These are phyloP conservation scores for Clarias fuscus DNA, from an alignment of 2,797 vertebrate species.

Conservation along the genomic window DNA sequence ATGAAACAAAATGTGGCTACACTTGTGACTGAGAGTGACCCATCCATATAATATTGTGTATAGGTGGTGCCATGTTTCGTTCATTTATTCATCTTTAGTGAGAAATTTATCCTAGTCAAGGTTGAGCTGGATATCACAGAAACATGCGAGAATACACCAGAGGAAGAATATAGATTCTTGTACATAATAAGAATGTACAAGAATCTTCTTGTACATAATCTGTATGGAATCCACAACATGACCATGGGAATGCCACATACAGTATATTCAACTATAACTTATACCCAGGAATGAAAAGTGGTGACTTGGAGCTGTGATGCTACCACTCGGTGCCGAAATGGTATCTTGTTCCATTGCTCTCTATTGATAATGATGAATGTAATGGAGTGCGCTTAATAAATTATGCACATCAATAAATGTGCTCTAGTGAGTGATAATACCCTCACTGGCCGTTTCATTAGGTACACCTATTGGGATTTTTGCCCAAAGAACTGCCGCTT, in stretches of 20 bases:
- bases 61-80: not conserved
- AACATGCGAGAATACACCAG: not conserved
- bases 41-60: not conserved
- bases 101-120: not conserved
- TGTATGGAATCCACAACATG: not conserved
- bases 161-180: not conserved
- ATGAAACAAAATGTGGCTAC: not conserved
- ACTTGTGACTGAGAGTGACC: not conserved
- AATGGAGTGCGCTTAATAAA: not conserved
- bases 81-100: not conserved
- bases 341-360: not conserved
- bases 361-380: not conserved
- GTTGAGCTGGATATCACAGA: not conserved
- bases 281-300: not conserved
- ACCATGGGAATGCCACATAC: not conserved
- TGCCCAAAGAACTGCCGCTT: too few species aligned
- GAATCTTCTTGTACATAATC: not conserved
- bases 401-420: not conserved
- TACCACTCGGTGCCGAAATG: not conserved
- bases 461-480: too few species aligned
- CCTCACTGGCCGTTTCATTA: too few species aligned
- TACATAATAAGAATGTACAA: too few species aligned
- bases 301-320: not conserved
- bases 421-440: constrained; percentile 3
- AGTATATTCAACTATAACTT: not conserved